Base-by-base conservation (phyloP, 92 coral and sea anemone genomes). In the Galaxea fascicularis region DNA sequence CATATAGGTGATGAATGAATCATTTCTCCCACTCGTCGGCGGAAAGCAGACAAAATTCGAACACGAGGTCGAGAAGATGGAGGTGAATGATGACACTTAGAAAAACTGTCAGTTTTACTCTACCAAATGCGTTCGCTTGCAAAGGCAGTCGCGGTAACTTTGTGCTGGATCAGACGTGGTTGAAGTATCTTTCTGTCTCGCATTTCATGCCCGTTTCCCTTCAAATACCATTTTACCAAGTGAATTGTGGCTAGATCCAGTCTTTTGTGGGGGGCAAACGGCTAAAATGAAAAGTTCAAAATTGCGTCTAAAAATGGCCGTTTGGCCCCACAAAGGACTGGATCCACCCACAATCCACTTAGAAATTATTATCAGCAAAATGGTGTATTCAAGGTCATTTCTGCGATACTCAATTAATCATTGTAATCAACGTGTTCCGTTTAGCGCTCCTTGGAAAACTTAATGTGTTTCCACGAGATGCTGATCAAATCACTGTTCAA, bases 21-120 rank as follows among this genome's bases (percentile, higher is more conserved):
- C 95, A 14, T 93, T 96, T 51, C 90, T 94, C 44, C 99, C 99
- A 12, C 91, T 96, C 25, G 88, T 96, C 77, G 99, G 99, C 21
- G 99, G 93, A 87, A 96, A 94, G 76, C 91, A 96, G 60, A 94
- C 99, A 41, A 93, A 93, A 77, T 94, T 92, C 53, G 99, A 96
- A 82, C 89, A 90, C 77, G 99, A 96, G 87, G 82, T 96, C 58
- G 99, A 96, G 69, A 96, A 94, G 57, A 94, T 96, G 94, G 99
- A 96, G 97, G 99, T 94, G 70, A 68, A 76, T 71, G 16, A 20
- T 58, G 20, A 21, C 21, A 10, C 31, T 45, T 54, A 26, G 54
- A 18, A 74, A 10, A 22, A 14, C 47, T 4, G 3, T 52, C 10
- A 26, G 15, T n/a, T 4, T 18, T 0, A 65, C 44, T 16, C 16